These are phyloP conservation scores for Gymnarchus niloticus DNA, from an alignment of 2,113 vertebrate genomes.

Conservation along the genomic window DNA sequence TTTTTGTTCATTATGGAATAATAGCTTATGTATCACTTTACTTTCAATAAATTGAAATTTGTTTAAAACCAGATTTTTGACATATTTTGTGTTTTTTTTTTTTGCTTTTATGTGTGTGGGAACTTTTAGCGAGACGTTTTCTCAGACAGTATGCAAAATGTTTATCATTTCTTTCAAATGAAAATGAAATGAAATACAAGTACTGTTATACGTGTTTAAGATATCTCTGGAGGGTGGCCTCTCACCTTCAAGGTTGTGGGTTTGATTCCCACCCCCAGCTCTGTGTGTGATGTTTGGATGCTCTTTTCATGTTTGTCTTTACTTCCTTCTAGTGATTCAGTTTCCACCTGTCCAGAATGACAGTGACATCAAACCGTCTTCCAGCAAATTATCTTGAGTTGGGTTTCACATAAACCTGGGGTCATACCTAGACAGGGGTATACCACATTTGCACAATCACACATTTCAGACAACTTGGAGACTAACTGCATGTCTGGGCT, in stretches of 20 bases:
- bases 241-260: background rate
- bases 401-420: too few relatives aligned
- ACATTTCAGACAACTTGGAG: too few relatives aligned
- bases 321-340: background rate
- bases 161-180: background rate
- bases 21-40: conserved; percentile 80
- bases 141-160: background rate
- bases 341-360: background rate
- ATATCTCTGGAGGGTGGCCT: background rate
- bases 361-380: background rate
- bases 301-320: background rate
- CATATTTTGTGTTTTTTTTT: background rate
- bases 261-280: background rate
- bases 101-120: background rate
- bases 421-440: too few relatives aligned
- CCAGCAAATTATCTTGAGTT: background rate
- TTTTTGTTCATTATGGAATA: conserved; percentile 75
- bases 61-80: conserved; percentile 55
- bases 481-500: too few relatives aligned
- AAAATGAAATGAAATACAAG: background rate
- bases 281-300: background rate
- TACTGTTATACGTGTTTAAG: background rate
- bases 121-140: background rate
- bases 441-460: too few relatives aligned
- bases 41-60: conserved; percentile 82